These are phyloP conservation scores for Gila orcuttii DNA, from an alignment of 2,113 vertebrate genomes.

Conservation along the genomic window DNA sequence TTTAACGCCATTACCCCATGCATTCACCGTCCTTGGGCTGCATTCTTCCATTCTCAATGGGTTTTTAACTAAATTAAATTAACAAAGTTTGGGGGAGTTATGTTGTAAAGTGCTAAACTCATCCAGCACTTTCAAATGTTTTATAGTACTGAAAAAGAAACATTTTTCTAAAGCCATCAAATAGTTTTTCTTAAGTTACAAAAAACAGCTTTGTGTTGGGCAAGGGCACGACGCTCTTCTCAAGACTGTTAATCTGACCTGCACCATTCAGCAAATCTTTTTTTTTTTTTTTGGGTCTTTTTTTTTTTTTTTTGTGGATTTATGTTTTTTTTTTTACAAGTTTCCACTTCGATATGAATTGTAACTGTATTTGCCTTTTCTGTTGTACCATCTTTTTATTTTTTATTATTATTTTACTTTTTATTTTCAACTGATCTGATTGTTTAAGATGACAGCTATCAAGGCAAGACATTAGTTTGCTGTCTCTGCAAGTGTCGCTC, in stretches of 20 bases:
- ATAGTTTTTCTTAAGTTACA: conserved; percentile 44
- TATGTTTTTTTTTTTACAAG: neutral
- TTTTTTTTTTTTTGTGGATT: neutral
- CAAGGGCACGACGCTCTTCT: conserved; percentile 43
- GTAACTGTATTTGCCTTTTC: neutral
- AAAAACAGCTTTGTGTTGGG: conserved; percentile 38
- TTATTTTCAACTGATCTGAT: neutral
- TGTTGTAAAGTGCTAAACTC: conserved; percentile 31
- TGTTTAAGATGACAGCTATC: neutral
- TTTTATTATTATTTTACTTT: neutral
- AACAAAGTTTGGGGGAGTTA: conserved; percentile 42
- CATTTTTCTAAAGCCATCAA: conserved; percentile 19
- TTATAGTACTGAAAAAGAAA: conserved; percentile 39
- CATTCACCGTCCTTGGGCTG: conserved; percentile 49
- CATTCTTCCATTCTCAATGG: conserved; percentile 21
- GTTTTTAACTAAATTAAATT: conserved; percentile 39
- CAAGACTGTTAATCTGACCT: conserved; percentile 34
- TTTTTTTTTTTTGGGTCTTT: no score
- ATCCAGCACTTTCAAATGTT: conserved; percentile 41
- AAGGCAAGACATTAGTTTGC: neutral
- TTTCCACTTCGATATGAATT: neutral
- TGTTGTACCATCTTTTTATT: neutral
- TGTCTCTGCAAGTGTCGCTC: neutral
- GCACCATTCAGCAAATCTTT: conserved; percentile 14
- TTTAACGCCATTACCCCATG: neutral